These are phyloP conservation scores for Pycnomerus fuliginosus DNA, from an alignment of 2,888 invertebrate genomes.

Conservation along the genomic window DNA sequence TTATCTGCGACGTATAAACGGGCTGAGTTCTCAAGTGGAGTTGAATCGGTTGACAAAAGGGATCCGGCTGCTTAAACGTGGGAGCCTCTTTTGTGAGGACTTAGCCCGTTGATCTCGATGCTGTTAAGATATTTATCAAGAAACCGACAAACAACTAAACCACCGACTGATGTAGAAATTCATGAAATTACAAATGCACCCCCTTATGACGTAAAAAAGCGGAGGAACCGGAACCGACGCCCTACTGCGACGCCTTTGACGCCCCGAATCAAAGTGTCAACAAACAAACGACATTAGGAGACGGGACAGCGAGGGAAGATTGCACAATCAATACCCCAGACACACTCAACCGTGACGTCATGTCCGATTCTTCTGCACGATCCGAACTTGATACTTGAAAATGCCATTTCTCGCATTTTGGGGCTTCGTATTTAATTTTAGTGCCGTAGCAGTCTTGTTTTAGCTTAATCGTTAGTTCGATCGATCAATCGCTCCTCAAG, in stretches of 20 bases:
- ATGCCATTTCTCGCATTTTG: no score
- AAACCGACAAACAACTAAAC: no score
- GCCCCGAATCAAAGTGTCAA: conserved; percentile 46
- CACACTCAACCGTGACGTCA: conserved; percentile 41
- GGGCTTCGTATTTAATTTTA: no score
- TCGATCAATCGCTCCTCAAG: no score
- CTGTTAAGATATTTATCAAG: conserved; percentile 22
- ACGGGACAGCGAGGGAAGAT: conserved; percentile 22
- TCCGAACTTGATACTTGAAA: no score
- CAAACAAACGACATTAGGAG: conserved; percentile 51
- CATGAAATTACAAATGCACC: no score
- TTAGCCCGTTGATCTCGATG: conserved; percentile 20
- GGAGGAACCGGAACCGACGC: conserved; percentile 17
- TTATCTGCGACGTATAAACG: conserved; percentile 13
- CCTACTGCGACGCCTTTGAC: conserved; percentile 19
- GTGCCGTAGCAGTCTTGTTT: no score
- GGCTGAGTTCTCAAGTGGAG: conserved; percentile 15
- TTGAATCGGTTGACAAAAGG: conserved; percentile 19
- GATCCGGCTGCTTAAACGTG: conserved; percentile 17
- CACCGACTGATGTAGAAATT: no score
- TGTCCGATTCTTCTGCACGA: conserved; percentile 22
- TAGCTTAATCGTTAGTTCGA: no score
- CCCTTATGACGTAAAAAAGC: no score
- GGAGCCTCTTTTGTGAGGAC: conserved; percentile 16
- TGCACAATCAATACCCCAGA: conserved; percentile 45